Conservation (phyloP, 2,113 vertebrate species). For the Chaenogobius annularis region DNA sequence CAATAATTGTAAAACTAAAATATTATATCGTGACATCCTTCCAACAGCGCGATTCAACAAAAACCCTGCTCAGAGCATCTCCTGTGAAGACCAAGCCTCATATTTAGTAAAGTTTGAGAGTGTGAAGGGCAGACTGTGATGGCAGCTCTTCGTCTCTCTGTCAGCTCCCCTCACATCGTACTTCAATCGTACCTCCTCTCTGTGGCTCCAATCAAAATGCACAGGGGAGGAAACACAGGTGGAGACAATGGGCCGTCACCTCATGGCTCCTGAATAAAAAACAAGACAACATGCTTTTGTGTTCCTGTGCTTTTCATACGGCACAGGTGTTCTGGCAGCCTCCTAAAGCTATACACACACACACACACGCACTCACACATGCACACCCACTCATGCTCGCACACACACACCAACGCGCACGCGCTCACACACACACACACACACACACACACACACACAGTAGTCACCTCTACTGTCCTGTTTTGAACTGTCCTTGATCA, state of each 20-base stretch:
- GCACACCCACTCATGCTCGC: too few species aligned
- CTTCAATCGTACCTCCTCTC: conserved; percentile 57
- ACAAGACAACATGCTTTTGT: conserved; percentile 59
- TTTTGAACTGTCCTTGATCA: conserved; percentile 70
- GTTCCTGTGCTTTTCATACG: conserved; percentile 60
- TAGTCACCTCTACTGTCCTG: conserved; percentile 70
- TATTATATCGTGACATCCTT: neutral
- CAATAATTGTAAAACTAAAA: too few species aligned
- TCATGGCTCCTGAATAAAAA: conserved; percentile 63
- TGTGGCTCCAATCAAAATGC: conserved; percentile 62
- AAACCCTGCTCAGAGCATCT: neutral
- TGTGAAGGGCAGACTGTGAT: conserved; percentile 52
- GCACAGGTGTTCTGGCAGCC: conserved; percentile 73
- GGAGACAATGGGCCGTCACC: conserved; percentile 70
- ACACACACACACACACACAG: neutral
- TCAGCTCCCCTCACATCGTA: conserved; percentile 50
- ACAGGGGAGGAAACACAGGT: conserved; percentile 54
- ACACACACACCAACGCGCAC: too few species aligned
- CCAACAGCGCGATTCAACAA: neutral
- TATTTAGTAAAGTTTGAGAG: conserved; percentile 34
- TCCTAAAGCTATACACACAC: conserved; percentile 41
- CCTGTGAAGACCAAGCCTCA: neutral
- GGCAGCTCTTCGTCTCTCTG: conserved; percentile 12
- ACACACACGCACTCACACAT: too few species aligned
- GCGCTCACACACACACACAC: too few species aligned